A percentile compares a stretch with the other conserved stretches of the same genome.
Evolutionary conservation across 2,888 invertebrate species (phyloP).

Genomic region (Eurois occulta): DNA sequence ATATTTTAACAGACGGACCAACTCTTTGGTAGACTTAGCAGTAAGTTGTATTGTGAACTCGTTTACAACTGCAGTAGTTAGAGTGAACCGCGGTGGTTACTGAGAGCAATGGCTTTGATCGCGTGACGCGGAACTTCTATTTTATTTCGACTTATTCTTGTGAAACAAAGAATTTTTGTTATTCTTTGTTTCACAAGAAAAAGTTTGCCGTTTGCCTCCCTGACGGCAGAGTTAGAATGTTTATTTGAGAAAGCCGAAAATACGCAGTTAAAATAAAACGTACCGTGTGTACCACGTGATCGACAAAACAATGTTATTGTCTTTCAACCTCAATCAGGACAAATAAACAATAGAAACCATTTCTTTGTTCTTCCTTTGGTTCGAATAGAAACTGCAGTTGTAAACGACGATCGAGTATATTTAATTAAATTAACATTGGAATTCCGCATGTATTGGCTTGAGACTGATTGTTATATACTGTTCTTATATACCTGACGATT

Average conservation of each 20-base stretch:
- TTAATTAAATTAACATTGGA: constrained; percentile 76
- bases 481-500: constrained; percentile 78
- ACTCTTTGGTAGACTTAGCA: constrained; percentile 85
- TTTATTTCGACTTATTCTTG: constrained; percentile 57
- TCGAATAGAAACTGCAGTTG: constrained; percentile 58
- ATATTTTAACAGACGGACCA: constrained; percentile 86
- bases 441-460: constrained; percentile 83
- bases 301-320: constrained; percentile 22
- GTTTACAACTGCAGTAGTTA: constrained; percentile 74
- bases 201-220: constrained; percentile 5
- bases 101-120: constrained; percentile 49
- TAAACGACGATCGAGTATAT: constrained; percentile 71
- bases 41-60: constrained; percentile 77
- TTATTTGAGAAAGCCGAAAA: constrained; percentile 50
- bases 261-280: constrained; percentile 34
- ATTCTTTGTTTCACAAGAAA: too few relatives aligned
- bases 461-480: constrained; percentile 87
- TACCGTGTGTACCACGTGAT: constrained; percentile 10
- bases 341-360: constrained; percentile 19
- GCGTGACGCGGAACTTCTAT: constrained; percentile 48
- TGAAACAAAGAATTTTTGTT: constrained; percentile 43
- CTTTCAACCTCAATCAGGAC: background rate
- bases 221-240: constrained; percentile 19
- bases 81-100: constrained; percentile 44
- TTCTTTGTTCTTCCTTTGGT: constrained; percentile 7